Conservation (phyloP, 2,113 vertebrate species). For the Melanostigma gelatinosum region DNA sequence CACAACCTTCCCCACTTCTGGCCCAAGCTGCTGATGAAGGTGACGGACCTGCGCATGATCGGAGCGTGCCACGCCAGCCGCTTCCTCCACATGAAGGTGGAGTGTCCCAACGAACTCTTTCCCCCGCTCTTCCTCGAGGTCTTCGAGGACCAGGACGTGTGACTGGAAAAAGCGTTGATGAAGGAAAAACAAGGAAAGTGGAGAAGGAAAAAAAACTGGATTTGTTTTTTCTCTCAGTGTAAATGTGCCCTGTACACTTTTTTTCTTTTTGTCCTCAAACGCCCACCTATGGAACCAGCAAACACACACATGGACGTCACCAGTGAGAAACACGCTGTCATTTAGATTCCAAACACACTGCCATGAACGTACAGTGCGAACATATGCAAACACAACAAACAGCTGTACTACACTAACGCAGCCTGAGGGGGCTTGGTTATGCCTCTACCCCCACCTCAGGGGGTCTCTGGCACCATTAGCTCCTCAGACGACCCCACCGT, state of each 20-base stretch:
- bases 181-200: background rate
- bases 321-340: conserved; percentile 35
- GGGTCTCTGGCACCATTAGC: conserved; percentile 28
- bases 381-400: conserved; percentile 66
- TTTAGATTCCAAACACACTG: conserved; percentile 38
- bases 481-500: background rate
- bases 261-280: conserved; percentile 16
- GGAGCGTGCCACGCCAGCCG: conserved; percentile 98
- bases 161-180: conserved; percentile 11
- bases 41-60: conserved; percentile 99
- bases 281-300: conserved; percentile 60
- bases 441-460: conserved; percentile 1
- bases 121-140: conserved; percentile 97
- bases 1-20: conserved; percentile 99
- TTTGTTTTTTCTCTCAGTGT: conserved; percentile 17
- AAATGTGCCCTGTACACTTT: conserved; percentile 20
- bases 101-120: conserved; percentile 98
- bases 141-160: conserved; percentile 90
- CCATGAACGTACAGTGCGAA: conserved; percentile 28
- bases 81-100: conserved; percentile 99
- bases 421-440: conserved; percentile 32
- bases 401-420: conserved; percentile 41
- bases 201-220: conserved; percentile 16
- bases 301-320: conserved; percentile 28
- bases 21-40: conserved; percentile 99